Evolutionary conservation across 1,140 invertebrate genomes (phyloP).

Genomic region (Saccostrea glomerata): DNA sequence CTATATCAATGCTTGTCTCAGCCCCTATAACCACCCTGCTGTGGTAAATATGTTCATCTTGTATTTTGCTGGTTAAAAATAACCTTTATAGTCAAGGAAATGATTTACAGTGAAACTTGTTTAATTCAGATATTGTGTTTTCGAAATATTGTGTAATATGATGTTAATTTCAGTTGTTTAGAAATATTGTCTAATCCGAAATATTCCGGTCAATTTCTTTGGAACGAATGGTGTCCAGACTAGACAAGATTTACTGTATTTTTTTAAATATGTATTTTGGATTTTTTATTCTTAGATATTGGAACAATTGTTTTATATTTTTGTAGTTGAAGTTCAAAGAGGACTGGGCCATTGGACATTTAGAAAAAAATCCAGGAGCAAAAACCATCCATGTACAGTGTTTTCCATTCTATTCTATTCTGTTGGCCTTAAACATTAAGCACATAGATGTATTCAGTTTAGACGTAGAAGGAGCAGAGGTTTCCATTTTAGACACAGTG

Average conservation of each 20-base stretch:
- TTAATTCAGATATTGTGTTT: neutral
- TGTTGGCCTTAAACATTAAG: slow-evolving; percentile 55
- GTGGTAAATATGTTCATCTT: slow-evolving; percentile 32
- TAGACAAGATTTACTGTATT: neutral
- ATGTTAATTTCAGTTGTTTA: neutral
- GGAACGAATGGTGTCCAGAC: neutral
- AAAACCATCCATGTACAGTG: slow-evolving; percentile 49
- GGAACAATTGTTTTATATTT: neutral
- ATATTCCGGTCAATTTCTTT: neutral
- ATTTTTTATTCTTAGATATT: neutral
- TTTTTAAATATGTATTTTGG: neutral
- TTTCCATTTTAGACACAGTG: slow-evolving; percentile 57
- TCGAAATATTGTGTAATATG: neutral
- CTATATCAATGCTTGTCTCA: slow-evolving; percentile 51
- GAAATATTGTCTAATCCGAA: neutral
- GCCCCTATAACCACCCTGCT: slow-evolving; percentile 43
- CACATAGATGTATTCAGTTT: slow-evolving; percentile 70
- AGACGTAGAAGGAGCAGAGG: slow-evolving; percentile 73
- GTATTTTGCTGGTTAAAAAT: too few species aligned
- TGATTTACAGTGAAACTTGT: too few species aligned
- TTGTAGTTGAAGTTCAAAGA: slow-evolving; percentile 37
- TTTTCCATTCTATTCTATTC: slow-evolving; percentile 55
- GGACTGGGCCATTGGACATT: slow-evolving; percentile 16
- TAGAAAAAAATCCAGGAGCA: neutral
- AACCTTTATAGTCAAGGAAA: too few species aligned